These are phyloP conservation scores for Dendrocopos noguchii DNA, from an alignment of 2,113 vertebrate genomes.

Conservation along the genomic window DNA sequence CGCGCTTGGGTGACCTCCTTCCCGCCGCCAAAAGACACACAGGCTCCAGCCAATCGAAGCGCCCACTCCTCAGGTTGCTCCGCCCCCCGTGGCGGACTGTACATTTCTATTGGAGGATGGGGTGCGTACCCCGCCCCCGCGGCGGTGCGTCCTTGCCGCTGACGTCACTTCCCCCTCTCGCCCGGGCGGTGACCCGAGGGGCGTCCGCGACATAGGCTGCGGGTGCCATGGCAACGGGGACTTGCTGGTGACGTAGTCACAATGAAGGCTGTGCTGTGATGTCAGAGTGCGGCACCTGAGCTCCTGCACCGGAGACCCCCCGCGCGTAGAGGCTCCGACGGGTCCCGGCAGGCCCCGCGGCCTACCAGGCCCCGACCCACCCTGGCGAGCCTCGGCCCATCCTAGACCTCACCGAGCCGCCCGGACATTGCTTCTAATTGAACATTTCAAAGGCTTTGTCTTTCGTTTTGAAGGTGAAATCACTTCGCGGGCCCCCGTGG, in stretches of 20 bases:
- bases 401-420: neutral
- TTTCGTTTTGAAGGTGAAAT: neutral
- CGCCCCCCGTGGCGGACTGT: neutral
- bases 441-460: accelerated
- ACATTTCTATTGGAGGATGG: neutral
- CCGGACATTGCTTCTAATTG: neutral
- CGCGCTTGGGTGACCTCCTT: accelerated
- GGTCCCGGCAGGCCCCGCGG: no score
- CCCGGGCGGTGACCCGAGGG: no score
- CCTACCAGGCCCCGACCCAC: no score
- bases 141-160: accelerated
- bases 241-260: neutral
- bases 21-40: neutral
- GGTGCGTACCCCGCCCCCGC: neutral
- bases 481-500: accelerated
- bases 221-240: neutral
- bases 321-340: no score
- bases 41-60: neutral
- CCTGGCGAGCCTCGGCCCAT: neutral
- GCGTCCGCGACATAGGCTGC: neutral
- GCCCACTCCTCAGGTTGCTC: accelerated
- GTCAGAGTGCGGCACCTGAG: neutral
- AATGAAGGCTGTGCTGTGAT: neutral
- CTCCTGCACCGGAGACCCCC: no score
- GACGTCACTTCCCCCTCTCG: neutral